phyloP scores from a whole-genome alignment of 2,888 invertebrate species.

The Apamea epomidion region DNA sequence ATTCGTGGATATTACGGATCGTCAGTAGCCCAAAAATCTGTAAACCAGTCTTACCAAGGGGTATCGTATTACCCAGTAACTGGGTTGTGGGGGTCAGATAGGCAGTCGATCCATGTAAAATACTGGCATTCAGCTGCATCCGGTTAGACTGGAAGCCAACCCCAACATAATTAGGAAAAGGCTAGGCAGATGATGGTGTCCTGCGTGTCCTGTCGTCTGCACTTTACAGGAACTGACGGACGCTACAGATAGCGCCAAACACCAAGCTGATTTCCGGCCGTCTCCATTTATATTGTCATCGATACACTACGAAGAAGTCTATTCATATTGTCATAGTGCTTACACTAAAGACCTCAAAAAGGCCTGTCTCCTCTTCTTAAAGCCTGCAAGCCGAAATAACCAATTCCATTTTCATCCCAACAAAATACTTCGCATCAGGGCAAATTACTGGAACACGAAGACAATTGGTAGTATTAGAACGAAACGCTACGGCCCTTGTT shows the following conservation, averaged over 20 bases:
- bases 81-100: too few species aligned
- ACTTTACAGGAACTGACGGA: neutral
- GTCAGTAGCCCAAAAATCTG: too few species aligned
- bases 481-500: conserved; percentile 68
- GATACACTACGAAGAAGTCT: neutral
- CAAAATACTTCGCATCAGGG: conserved; percentile 42
- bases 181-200: neutral
- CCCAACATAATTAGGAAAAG: too few species aligned
- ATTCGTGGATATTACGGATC: too few species aligned
- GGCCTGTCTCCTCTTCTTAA: neutral
- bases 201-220: neutral
- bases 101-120: too few species aligned
- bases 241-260: neutral
- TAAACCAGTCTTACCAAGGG: too few species aligned
- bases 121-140: too few species aligned
- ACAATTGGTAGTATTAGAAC: conserved; percentile 68
- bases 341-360: neutral
- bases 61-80: too few species aligned
- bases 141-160: too few species aligned
- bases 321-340: neutral
- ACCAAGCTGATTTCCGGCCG: neutral
- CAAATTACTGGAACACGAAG: conserved; percentile 55
- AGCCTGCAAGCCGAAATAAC: neutral
- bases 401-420: conserved; percentile 41
- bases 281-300: neutral